Base-by-base conservation (phyloP, 2,888 invertebrate genomes). In the Cataglyphis cursor region DNA sequence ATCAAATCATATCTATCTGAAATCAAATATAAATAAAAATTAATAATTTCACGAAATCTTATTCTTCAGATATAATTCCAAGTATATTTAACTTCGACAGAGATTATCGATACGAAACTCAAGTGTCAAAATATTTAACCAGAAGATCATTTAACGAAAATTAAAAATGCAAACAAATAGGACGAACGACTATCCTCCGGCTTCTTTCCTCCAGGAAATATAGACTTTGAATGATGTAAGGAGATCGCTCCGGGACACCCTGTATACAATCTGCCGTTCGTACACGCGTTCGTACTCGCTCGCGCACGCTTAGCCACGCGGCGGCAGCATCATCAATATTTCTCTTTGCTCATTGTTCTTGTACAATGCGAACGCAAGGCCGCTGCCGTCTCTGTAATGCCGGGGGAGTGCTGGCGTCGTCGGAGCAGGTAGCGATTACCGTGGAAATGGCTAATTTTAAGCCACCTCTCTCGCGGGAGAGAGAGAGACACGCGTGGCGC, bases 291-390 rank as follows among this genome's bases (percentile, higher is more conserved):
- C 51, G 66, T 28, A 28, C 62, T 73, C 76, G 73, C 73, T 75
- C 74, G 73, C 76, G 62, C 85, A 65, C 86, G 87, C 89, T 87
- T 88, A 88, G 88, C 87, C 90, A 89, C 89, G 90, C 91, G 87
- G 88, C 90, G 83, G 82, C 85, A 87, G 88, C 90, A 88, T 93
- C 95, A 96, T 96, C 95, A 96, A 96, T 96, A 96, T 96, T 96
- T 96, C 96, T 95, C 95, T 96, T 95, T 96, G 95, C 96, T 94
- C 93, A 92, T 94, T 93, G 93, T 94, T 93, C 93, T 93, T 93
- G 93, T 92, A 93, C 93, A 94, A 94, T 94, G 92, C 92, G 91
- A 80, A 72, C 88, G 83, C 84, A 88, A 90, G 90, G 88, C 87
- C 85, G 89, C 85, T 74, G 84, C 87, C 82, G 90, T 90, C 86